Base-by-base conservation (phyloP, 2,797 vertebrate species). In the Hapalemur alaotrensis region DNA sequence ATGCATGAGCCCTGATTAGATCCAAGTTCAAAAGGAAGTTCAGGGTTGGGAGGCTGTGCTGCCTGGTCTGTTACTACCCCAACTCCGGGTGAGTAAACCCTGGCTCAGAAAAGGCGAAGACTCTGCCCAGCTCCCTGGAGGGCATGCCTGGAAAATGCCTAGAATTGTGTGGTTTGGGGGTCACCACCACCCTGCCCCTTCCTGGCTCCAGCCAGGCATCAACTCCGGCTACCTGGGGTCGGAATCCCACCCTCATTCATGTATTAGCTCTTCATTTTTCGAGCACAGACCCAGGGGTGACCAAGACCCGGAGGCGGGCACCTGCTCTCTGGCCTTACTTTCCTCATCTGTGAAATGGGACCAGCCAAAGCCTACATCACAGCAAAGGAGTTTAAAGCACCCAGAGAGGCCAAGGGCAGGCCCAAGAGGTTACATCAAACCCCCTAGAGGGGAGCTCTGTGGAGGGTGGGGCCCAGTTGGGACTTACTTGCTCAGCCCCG, bases 281-380 rank as follows among this genome's bases (percentile, higher is more conserved):
- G 23, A 63, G 48, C 23, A 12, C 0, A 17, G 28, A 63, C 52
- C 18, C 46, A 41, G 48, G 76, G 13, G 10, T 7, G 25, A 46
- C 32, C 52, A 2, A 23, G 43, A 69, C 12, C 59, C 80, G 25
- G 30, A 59, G 32, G 63, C 20, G 32, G 63, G 32, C 11, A 8
- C 17, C 17, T 32, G 25, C n/a, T 25, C 43, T 41, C 92, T 25
- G 46, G 57, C 52, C 92, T 96, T 96, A 52, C 87, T 90, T 57
- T 93, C 57, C 59, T 65, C 83, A 67, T 65, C 93, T 57, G 91
- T 23, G 52, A 89, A 92, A 90, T 59, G 92, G 97, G 89, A 72
- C 63, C 25, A 18, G 35, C 15, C 59, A 28, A 46, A 46, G 41
- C 72, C 72, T 48, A 28, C 41, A 5, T 32, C 76, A 46, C 17